Conservation (phyloP, 1,140 invertebrate genomes). For the Philotrypesis tridentata region DNA sequence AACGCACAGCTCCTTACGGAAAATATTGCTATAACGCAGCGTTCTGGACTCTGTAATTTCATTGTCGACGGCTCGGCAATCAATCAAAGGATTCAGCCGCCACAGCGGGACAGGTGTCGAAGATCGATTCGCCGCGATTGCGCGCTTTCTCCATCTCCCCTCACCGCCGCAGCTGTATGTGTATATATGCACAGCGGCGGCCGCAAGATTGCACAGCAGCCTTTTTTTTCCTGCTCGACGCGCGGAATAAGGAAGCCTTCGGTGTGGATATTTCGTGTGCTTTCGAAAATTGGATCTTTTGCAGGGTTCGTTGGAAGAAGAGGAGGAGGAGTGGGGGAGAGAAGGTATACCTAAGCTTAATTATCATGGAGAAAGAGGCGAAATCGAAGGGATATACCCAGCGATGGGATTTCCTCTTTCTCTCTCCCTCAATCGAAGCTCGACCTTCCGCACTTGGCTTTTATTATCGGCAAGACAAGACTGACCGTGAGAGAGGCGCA, state of each 20-base stretch:
- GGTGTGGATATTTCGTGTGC: background rate
- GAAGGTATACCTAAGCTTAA: no score
- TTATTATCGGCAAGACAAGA: background rate
- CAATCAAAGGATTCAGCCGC: conserved; percentile 24
- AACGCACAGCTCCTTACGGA: background rate
- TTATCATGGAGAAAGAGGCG: background rate
- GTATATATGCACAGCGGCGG: background rate
- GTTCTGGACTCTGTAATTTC: background rate
- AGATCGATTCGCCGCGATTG: conserved; percentile 47
- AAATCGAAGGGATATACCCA: background rate
- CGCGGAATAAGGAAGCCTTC: background rate
- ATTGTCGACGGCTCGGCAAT: conserved; percentile 12
- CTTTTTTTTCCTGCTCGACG: background rate
- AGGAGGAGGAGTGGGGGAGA: no score
- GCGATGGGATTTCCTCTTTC: background rate
- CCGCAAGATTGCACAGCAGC: background rate
- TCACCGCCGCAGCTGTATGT: background rate
- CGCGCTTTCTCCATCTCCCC: background rate
- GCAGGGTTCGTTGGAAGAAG: background rate
- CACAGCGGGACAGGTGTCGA: conserved; percentile 34
- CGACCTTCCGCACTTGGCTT: background rate
- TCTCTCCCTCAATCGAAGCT: background rate
- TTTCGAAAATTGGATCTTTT: background rate
- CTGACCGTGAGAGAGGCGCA: conserved; percentile 6
- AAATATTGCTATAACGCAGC: background rate